Base-by-base conservation (phyloP, 2,888 invertebrate species). In the Nomada flava region DNA sequence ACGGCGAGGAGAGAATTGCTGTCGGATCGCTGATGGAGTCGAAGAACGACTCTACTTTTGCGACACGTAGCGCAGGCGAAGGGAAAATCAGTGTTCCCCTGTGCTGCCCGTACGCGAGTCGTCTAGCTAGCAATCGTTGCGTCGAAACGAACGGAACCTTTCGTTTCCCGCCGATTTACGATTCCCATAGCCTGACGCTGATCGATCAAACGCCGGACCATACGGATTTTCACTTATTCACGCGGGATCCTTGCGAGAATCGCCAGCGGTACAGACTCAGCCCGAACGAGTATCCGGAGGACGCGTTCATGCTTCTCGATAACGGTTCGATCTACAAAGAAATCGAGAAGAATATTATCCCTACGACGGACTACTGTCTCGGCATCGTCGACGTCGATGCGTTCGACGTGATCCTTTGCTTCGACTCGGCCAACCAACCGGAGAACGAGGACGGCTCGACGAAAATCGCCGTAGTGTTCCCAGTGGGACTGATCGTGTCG, bases 401-500 rank as follows among this genome's bases (percentile, higher is more conserved):
- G 0, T 90, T 86, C 75, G 73, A 81, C 13, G 83, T 90, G 18
- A 2, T 88, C 0, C 0, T 87, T 10, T 92, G 92, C 68, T 88
- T 88, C 75, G 82, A 76, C 1, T 15, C 9, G 11, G 64, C 59
- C 0, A 64, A 15, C 0, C 7, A n/a, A 1, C 1, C 4, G 4
- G 10, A n/a, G 1, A 18, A 55, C 4, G 47, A 15, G 2, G 64
- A 47, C 0, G 18, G 13, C 26, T 0, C 15, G 4, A 1, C 18
- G 13, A 20, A 47, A 2, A 29, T 76, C 7, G 52, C 63, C 0
- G 52, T 76, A 0, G 11, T 77, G 2, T 84, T 89, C 55, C 85
- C 90, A 0, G 18, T 88, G 0, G 91, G 90, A 2, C 82, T 93
- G 89, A 78, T 91, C 15, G 70, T 93, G 0, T 94, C 94, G 2